A percentile compares a stretch with the other conserved stretches of the same genome.
phyloP scores from a whole-genome alignment of 2,888 invertebrate genomes.

The Pimpla rufipes region DNA sequence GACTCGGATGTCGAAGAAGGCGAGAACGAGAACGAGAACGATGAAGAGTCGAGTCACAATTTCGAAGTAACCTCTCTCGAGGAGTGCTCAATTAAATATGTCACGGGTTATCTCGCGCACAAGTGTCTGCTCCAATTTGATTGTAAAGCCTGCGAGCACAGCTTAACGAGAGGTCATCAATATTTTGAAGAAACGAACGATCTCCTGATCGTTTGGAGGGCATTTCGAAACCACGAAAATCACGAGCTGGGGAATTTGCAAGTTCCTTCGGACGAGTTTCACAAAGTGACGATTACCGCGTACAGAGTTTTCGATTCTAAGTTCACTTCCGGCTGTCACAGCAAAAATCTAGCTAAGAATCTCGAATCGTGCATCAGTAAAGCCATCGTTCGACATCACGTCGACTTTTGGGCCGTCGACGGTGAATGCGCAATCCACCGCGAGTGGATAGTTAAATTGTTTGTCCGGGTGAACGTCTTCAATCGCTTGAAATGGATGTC shows the following conservation, averaged over 20 bases:
- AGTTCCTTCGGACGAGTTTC: constrained; percentile 42
- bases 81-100: constrained; percentile 51
- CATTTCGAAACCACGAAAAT: constrained; percentile 17
- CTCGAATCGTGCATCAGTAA: constrained; percentile 24
- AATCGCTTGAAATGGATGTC: constrained; percentile 37
- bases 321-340: not conserved
- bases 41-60: not conserved
- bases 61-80: constrained; percentile 20
- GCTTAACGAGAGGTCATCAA: constrained; percentile 19
- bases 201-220: constrained; percentile 38
- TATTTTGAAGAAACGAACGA: constrained; percentile 40
- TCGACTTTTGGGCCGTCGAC: constrained; percentile 37
- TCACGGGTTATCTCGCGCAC: constrained; percentile 38
- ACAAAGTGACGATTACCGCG: constrained; percentile 9
- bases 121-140: constrained; percentile 34
- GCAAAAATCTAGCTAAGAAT: not conserved
- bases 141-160: constrained; percentile 11
- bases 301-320: constrained; percentile 29
- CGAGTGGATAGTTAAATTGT: not conserved
- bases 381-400: constrained; percentile 20
- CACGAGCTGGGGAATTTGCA: constrained; percentile 35
- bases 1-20: not conserved
- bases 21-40: not conserved
- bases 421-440: constrained; percentile 23
- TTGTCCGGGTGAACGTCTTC: constrained; percentile 22